Conservation (phyloP, 2,888 invertebrate species). For the Corbicula japonica region DNA sequence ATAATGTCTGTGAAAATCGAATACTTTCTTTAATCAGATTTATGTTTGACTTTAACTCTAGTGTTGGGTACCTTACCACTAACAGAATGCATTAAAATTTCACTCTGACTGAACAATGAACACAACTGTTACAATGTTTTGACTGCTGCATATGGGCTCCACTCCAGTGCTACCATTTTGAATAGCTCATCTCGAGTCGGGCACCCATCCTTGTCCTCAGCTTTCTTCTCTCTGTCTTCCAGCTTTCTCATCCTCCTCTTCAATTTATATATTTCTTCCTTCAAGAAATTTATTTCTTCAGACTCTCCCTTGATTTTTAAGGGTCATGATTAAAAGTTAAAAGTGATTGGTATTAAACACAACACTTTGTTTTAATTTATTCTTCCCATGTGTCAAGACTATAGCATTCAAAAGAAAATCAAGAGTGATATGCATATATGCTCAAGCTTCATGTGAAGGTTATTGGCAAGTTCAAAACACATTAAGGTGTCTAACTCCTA, state of each 20-base stretch:
- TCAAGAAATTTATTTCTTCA: neutral
- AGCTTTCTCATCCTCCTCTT: constrained; percentile 2
- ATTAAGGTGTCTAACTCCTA: neutral
- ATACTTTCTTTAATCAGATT: too few species aligned
- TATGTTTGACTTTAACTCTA: too few species aligned
- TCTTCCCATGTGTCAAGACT: constrained; percentile 2
- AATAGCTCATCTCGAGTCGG: neutral
- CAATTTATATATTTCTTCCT: constrained; percentile 4
- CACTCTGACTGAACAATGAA: too few species aligned
- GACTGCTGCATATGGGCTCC: neutral
- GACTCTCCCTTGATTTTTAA: constrained; percentile 2
- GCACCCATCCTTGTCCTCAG: neutral
- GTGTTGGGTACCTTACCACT: too few species aligned
- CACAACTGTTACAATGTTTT: constrained; percentile 4
- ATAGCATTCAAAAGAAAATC: neutral
- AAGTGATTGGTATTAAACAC: constrained; percentile 1
- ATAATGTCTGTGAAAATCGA: too few species aligned
- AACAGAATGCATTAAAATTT: too few species aligned
- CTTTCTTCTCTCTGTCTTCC: constrained; percentile 4
- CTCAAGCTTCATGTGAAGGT: constrained; percentile 1
- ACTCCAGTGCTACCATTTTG: constrained; percentile 2
- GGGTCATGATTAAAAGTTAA: too few species aligned
- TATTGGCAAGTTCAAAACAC: constrained; percentile 2
- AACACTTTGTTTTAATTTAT: constrained; percentile 1
- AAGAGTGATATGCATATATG: neutral